Evolutionary conservation across 2,797 vertebrate genomes (phyloP).

Genomic region (Thaleichthys pacificus): DNA sequence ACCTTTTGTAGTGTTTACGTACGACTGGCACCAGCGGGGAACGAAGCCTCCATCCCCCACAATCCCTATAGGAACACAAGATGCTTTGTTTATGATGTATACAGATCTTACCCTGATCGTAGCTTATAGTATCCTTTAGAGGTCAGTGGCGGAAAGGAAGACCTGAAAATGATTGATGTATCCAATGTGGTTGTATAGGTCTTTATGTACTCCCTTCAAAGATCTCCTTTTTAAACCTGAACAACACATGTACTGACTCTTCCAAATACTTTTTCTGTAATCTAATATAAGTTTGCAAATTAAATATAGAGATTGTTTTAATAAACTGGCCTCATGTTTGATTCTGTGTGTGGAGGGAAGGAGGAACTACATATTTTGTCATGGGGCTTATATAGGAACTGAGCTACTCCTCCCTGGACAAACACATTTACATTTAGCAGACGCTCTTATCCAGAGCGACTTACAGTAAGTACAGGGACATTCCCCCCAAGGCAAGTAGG

Average conservation of each 20-base stretch:
- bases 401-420: too few species aligned
- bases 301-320: slow-evolving; percentile 99
- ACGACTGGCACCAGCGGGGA: slow-evolving; percentile 72
- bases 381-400: too few species aligned
- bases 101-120: slow-evolving; percentile 68
- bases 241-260: slow-evolving; percentile 87
- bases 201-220: slow-evolving; percentile 83
- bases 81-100: slow-evolving; percentile 72
- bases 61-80: slow-evolving; percentile 73
- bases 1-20: slow-evolving; percentile 75
- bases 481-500: too few species aligned
- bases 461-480: too few species aligned
- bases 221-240: slow-evolving; percentile 89
- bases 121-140: slow-evolving; percentile 77
- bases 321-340: slow-evolving; percentile 81
- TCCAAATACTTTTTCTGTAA: slow-evolving; percentile 94
- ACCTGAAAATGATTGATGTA: slow-evolving; percentile 71
- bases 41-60: slow-evolving; percentile 71
- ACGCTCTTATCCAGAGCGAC: too few species aligned
- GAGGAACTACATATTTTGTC: neutral
- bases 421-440: too few species aligned
- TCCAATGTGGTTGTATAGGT: slow-evolving; percentile 73
- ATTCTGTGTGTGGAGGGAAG: slow-evolving; percentile 36
- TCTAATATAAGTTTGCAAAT: slow-evolving; percentile 99
- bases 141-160: slow-evolving; percentile 74